These are phyloP conservation scores for Apostichopus parvimensis DNA, from an alignment of 35 echinoderm and acorn worm genomes.

Conservation along the genomic window DNA sequence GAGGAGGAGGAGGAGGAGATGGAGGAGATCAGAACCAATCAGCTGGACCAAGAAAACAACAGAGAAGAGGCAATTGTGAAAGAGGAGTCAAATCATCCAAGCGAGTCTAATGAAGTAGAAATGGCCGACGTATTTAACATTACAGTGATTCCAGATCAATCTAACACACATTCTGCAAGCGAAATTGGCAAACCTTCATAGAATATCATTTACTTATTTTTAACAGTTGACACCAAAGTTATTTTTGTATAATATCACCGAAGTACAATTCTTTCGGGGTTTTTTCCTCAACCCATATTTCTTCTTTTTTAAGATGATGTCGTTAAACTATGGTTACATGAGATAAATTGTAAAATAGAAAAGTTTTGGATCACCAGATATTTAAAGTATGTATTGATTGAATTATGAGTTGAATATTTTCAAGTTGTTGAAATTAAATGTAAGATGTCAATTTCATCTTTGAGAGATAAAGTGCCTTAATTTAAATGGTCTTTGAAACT, in stretches of 20 bases:
- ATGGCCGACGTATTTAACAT: slow-evolving; percentile 38
- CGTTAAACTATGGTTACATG: background rate
- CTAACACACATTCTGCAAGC: background rate
- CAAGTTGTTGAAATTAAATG: background rate
- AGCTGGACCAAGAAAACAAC: too few species aligned
- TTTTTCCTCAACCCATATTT: background rate
- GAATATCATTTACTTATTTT: background rate
- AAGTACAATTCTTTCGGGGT: background rate
- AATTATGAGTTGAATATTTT: background rate
- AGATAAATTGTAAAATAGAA: background rate
- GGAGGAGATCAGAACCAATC: too few species aligned
- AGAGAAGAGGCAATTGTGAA: too few species aligned
- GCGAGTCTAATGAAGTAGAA: background rate
- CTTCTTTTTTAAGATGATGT: background rate
- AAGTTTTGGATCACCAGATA: background rate
- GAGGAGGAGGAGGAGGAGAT: background rate
- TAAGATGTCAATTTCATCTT: background rate
- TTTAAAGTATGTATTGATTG: background rate
- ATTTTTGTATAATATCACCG: slow-evolving; percentile 50
- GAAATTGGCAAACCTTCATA: background rate
- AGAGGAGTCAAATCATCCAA: too few species aligned
- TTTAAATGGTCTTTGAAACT: background rate
- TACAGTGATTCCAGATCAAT: slow-evolving; percentile 39
- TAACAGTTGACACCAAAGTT: background rate
- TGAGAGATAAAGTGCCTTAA: too few species aligned